Evolutionary conservation across 2,797 vertebrate species (phyloP).

Genomic region (Aulostomus chinensis): DNA sequence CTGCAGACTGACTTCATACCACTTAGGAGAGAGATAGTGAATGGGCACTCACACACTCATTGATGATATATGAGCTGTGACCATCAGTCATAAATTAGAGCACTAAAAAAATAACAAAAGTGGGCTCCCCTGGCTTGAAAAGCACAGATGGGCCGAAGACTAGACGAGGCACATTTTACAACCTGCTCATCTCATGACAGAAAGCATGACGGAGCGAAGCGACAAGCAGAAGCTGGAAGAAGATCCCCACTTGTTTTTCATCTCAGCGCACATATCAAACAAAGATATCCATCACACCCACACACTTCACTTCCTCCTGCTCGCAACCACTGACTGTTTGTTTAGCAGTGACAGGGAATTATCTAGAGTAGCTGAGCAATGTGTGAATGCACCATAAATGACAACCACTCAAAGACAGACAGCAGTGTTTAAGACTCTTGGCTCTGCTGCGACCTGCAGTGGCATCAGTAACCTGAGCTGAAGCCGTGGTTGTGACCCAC

Average conservation of each 20-base stretch:
- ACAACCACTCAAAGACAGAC: background rate
- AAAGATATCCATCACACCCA: constrained; percentile 70
- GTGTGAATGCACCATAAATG: too few species aligned
- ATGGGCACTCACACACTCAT: constrained; percentile 28
- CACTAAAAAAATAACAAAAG: constrained; percentile 67
- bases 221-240: constrained; percentile 21
- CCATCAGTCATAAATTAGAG: constrained; percentile 63
- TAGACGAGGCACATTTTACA: constrained; percentile 52
- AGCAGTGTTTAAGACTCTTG: constrained; percentile 29
- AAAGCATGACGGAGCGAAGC: background rate
- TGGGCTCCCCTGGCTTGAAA: constrained; percentile 34
- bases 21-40: constrained; percentile 38
- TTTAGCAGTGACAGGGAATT: constrained; percentile 61
- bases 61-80: constrained; percentile 61
- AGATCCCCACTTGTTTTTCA: constrained; percentile 56
- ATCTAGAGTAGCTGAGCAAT: constrained; percentile 41
- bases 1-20: constrained; percentile 49
- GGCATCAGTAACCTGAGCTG: constrained; percentile 50
- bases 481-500: constrained; percentile 40
- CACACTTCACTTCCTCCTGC: constrained; percentile 35
- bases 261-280: constrained; percentile 64
- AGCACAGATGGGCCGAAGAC: constrained; percentile 66
- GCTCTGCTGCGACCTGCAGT: constrained; percentile 27
- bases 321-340: constrained; percentile 47
- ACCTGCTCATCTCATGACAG: constrained; percentile 28